phyloP scores from a whole-genome alignment of 2,888 invertebrate genomes.

The Chrysolina oricalcia region DNA sequence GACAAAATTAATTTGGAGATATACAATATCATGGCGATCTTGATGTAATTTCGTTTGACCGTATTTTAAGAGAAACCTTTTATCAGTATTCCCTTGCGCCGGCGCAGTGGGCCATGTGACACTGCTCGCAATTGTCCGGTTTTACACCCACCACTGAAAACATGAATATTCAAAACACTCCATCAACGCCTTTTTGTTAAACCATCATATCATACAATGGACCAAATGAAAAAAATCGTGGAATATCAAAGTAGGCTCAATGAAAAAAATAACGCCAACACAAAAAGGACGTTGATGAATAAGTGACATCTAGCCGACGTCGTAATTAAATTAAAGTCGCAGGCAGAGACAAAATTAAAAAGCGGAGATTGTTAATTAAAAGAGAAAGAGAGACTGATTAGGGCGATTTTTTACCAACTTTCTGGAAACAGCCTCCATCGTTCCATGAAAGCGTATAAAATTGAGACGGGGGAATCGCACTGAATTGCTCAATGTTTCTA shows the following conservation, averaged over 20 bases:
- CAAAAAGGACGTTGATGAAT: conserved; percentile 63
- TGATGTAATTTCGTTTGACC: no score
- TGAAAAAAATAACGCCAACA: conserved; percentile 35
- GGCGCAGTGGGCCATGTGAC: no score
- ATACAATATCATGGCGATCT: no score
- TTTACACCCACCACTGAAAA: no score
- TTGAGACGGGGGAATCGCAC: conserved; percentile 36
- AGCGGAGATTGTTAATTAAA: conserved; percentile 68
- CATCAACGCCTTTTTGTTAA: no score
- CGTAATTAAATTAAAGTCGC: conserved; percentile 68
- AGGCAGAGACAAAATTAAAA: conserved; percentile 67
- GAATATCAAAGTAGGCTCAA: not conserved
- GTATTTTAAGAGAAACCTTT: no score
- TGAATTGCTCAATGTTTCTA: conserved; percentile 33
- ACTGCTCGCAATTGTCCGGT: no score
- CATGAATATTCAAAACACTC: no score
- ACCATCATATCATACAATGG: no score
- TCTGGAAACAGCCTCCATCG: conserved; percentile 34
- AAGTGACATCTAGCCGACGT: conserved; percentile 62
- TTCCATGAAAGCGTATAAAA: not conserved
- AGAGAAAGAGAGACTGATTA: conserved; percentile 65
- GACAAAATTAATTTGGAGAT: no score
- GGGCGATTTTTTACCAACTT: conserved; percentile 60
- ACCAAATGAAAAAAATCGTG: not conserved
- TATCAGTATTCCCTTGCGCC: no score